Base-by-base conservation (phyloP, 1,140 invertebrate genomes). In the Drosophila truncata region DNA sequence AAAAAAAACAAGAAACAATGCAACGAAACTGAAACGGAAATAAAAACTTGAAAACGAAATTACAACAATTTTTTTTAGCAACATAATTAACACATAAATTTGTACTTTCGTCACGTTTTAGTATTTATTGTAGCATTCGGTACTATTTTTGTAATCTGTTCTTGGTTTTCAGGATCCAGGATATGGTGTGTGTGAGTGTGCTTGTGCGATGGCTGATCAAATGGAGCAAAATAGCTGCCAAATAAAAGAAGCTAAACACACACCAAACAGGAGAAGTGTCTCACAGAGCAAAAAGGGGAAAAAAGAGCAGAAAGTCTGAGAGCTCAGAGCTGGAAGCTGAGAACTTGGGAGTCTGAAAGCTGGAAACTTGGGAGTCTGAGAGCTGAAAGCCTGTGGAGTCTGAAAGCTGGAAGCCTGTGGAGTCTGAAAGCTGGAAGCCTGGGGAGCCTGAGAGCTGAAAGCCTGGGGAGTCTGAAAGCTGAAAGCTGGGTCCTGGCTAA, bases 21-120 rank as follows among this genome's bases (percentile, higher is more conserved):
- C 27, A 87, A 91, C 33, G 29, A 59, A 60, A 70, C 67, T 47
- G 20, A 54, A 58, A 59, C 42, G 62, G 23, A 75, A 62, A 65
- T 39, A 20, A 13, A 39, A 55, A 59, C 44, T 49, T 11, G 27
- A 44, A 44, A 54, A 37, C 33, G 37, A 9, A 78, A 80, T 65
- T 72, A 83, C 35, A 59, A 59, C 27, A 16, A 37, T 37, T 70
- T 58, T 55, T 37, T 70, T 59, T 55, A 55, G 27, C 54, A 74
- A 54, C 57, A 49, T 49, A 29, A 52, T 44, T 44, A 44, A 64
- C 18, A 49, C 35, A 35, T 35, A 31, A 39, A 69, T 29, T 37
- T 31, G 33, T 72, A 47, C 47, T 42, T 60, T 44, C 39, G 52
- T 59, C 42, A 59, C 20, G 57, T 42, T 47, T 42, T 65, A 47